These are phyloP conservation scores for Eurosta solidaginis DNA, from an alignment of 1,140 invertebrate genomes.

Conservation along the genomic window DNA sequence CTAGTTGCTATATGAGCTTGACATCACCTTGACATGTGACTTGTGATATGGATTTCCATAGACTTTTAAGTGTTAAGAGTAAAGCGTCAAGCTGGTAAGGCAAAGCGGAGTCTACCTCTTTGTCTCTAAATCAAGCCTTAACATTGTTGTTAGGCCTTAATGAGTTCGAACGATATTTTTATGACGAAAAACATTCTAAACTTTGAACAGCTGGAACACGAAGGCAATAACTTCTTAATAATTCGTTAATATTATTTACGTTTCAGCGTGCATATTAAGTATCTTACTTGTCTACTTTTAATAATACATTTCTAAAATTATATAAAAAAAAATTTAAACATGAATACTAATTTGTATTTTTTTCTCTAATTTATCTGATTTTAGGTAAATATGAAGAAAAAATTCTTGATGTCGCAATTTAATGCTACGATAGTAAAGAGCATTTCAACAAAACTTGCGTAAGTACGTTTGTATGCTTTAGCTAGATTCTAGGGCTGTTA, in stretches of 20 bases:
- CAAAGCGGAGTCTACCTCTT: not conserved
- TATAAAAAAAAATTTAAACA: not conserved
- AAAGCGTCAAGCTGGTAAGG: no score
- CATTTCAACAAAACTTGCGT: not conserved
- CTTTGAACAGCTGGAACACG: no score
- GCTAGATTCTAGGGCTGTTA: no score
- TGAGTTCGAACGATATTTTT: no score
- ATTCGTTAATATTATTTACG: not conserved
- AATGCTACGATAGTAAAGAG: not conserved
- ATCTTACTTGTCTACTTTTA: not conserved
- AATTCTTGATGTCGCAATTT: not conserved
- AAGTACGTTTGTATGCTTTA: no score
- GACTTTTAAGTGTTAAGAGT: not conserved
- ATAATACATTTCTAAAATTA: not conserved
- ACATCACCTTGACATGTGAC: not conserved
- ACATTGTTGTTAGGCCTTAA: no score
- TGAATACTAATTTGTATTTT: not conserved
- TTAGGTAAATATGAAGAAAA: constrained; percentile 22
- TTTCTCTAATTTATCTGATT: not conserved
- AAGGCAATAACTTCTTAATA: not conserved
- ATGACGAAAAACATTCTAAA: no score
- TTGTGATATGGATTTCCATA: not conserved
- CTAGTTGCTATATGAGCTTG: not conserved
- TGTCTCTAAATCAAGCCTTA: no score
- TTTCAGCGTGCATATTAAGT: no score